Evolutionary conservation across 2,888 invertebrate species (phyloP), one percentile per base, ranked within the genome.

Genomic region (Acleris laterana): DNA sequence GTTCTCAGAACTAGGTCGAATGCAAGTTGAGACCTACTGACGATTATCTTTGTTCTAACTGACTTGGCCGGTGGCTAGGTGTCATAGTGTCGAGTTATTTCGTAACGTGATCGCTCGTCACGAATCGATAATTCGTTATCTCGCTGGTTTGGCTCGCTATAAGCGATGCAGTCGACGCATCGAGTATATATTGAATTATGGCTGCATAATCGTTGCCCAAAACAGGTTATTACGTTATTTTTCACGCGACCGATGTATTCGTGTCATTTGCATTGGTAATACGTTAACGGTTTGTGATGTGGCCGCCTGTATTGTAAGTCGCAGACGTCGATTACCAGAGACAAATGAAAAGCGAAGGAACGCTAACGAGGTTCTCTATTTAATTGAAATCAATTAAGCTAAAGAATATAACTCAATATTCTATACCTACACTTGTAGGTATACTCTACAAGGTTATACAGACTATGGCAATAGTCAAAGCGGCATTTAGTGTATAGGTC

Each of bases 51-150:
- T 72, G 71, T 73, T 79, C 81, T 80, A 81, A 81, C 78, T 81
- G 71, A 77, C 79, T 72, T 74, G 74, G 81, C 78, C 78, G 81
- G 85, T 85, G 86, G 85, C 82, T 86, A 84, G 84, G 83, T 85
- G 85, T 85, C 86, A 80, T 75, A 79, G 84, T 85, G 83, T 88
- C 83, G 80, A 76, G 76, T 87, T 79, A 72, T 87, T 79, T 88
- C 81, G 90, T 85, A 89, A 90, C 83, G 79, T 79, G 86, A 89
- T 88, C 85, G 77, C 70, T 77, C 77, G 83, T 80, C 87, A 85
- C 81, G 78, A 87, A 86, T 87, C 85, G 85, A 88, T 46, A 46
- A 17, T 16, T 46, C 13, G 38, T 89, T 89, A 88, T 87, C 86
- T 84, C 73, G 73, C 64, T 60, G 77, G 79, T 85, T 86, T 86